Evolutionary conservation across 2,797 vertebrate species (phyloP).

Genomic region (Sciurus vulgaris): DNA sequence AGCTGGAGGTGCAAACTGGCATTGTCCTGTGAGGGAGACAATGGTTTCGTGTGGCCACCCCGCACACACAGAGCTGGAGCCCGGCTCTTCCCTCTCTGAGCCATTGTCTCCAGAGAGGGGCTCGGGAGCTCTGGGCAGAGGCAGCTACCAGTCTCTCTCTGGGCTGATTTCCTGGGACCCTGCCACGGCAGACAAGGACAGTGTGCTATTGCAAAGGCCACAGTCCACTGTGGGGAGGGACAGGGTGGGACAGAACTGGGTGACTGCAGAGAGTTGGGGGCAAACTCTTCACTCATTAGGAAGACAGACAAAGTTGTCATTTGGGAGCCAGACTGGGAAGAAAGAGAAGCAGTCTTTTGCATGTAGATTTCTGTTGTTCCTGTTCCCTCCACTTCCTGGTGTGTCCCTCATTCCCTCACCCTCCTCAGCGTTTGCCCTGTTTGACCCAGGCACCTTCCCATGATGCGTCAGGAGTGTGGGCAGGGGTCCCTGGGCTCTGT

Average conservation of each 20-base stretch:
- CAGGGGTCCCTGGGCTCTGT: slow-evolving; percentile 14
- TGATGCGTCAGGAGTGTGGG: neutral
- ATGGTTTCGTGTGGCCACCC: neutral
- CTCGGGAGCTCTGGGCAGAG: neutral
- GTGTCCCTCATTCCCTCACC: neutral
- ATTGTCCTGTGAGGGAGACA: slow-evolving; percentile 44
- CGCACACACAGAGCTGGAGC: neutral
- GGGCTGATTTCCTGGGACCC: neutral
- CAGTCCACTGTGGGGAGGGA: neutral
- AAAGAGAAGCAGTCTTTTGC: neutral
- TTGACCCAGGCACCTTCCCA: neutral
- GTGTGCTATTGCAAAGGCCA: neutral
- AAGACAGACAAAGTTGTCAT: slow-evolving; percentile 53
- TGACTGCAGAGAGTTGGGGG: neutral
- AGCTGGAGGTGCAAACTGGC: neutral
- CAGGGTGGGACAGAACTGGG: neutral
- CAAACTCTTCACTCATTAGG: neutral
- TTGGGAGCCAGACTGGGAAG: slow-evolving; percentile 31
- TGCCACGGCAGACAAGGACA: neutral
- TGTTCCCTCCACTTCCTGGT: neutral
- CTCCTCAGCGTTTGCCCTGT: neutral
- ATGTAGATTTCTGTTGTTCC: neutral
- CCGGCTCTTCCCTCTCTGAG: neutral
- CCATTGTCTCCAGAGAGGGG: slow-evolving; percentile 73
- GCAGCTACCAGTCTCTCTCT: neutral